A percentile compares a stretch with the other conserved stretches of the same genome.
These are phyloP conservation scores for Panonychus citri DNA, from an alignment of 1,140 invertebrate genomes.

Conservation along the genomic window DNA sequence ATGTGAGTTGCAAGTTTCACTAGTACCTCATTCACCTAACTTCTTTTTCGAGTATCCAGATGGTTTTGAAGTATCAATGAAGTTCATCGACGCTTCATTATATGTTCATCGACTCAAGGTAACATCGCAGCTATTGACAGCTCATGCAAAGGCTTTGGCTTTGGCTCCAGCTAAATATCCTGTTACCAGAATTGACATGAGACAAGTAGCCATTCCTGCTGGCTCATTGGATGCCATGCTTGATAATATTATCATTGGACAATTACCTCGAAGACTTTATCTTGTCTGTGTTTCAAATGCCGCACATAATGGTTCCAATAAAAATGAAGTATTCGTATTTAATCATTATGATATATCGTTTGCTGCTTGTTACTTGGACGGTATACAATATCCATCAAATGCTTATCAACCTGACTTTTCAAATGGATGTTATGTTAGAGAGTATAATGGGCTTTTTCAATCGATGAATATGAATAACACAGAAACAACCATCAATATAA, in stretches of 20 bases:
- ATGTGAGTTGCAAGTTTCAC: not conserved
- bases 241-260: not conserved
- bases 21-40: not conserved
- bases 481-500: too few species aligned
- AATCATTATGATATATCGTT: too few species aligned
- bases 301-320: not conserved
- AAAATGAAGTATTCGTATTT: too few species aligned
- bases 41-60: not conserved
- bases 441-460: too few species aligned
- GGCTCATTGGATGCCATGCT: not conserved
- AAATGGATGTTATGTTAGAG: too few species aligned
- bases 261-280: not conserved
- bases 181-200: not conserved
- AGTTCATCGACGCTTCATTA: not conserved
- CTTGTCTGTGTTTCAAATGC: not conserved
- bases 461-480: too few species aligned
- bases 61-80: not conserved
- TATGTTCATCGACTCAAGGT: not conserved
- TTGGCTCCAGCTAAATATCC: conserved; percentile 1
- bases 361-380: too few species aligned
- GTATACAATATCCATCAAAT: too few species aligned
- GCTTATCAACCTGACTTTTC: too few species aligned
- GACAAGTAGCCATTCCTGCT: not conserved
- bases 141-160: not conserved
- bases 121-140: not conserved